These are phyloP conservation scores for Labrus mixtus DNA, from an alignment of 2,113 vertebrate genomes.

Conservation along the genomic window DNA sequence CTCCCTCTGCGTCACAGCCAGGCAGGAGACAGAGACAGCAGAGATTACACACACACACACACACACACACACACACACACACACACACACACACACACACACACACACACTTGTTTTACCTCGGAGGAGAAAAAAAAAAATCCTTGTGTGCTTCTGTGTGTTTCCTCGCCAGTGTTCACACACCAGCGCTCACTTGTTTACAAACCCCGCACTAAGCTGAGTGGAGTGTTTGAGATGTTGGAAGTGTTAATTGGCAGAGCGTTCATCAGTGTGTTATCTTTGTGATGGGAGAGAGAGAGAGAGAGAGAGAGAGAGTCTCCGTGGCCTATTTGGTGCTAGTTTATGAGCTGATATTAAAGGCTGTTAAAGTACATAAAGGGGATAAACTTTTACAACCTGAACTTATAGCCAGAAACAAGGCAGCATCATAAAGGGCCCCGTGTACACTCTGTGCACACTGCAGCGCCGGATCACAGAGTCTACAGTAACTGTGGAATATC, in stretches of 20 bases:
- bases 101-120: slow-evolving; percentile 50
- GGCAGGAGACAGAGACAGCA: slow-evolving; percentile 75
- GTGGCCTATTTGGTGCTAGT: slow-evolving; percentile 73
- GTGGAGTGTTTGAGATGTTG: slow-evolving; percentile 59
- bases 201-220: slow-evolving; percentile 51
- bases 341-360: slow-evolving; percentile 79
- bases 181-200: slow-evolving; percentile 31
- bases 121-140: slow-evolving; percentile 59
- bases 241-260: slow-evolving; percentile 67
- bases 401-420: slow-evolving; percentile 72
- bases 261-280: slow-evolving; percentile 61
- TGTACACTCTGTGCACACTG: slow-evolving; percentile 25
- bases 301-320: slow-evolving; percentile 45
- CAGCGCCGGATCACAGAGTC: slow-evolving; percentile 41
- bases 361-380: slow-evolving; percentile 80
- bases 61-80: slow-evolving; percentile 39
- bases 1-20: slow-evolving; percentile 88
- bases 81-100: slow-evolving; percentile 4
- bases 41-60: slow-evolving; percentile 65
- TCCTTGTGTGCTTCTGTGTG: slow-evolving; percentile 19
- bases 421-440: slow-evolving; percentile 67
- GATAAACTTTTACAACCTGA: slow-evolving; percentile 80
- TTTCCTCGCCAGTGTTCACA: slow-evolving; percentile 44
- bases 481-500: slow-evolving; percentile 7
- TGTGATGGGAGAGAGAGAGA: slow-evolving; percentile 39